phyloP scores from a whole-genome alignment of 2,888 invertebrate species.

The Oligia latruncula region DNA sequence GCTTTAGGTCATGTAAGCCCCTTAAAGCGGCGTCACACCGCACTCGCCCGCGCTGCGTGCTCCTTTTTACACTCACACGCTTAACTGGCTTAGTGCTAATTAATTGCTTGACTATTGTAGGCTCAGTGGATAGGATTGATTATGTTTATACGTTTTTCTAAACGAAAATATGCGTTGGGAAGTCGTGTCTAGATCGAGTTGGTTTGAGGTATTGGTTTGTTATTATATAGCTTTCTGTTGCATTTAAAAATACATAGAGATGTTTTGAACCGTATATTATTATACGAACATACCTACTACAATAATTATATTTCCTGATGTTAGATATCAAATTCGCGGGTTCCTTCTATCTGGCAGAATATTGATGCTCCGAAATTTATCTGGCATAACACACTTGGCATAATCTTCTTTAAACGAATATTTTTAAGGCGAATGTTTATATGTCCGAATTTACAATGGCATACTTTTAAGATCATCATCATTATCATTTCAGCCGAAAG shows the following conservation, averaged over 20 bases:
- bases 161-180: not conserved
- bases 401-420: too few relatives aligned
- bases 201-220: not conserved
- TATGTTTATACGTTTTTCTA: not conserved
- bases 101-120: slow-evolving; percentile 52
- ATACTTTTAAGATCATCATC: too few relatives aligned
- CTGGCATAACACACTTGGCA: too few relatives aligned
- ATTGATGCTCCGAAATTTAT: too few relatives aligned
- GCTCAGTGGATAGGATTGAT: not conserved
- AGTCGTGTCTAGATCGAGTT: not conserved
- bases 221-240: not conserved
- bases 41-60: slow-evolving; percentile 26
- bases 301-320: not conserved
- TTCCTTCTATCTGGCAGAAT: too few relatives aligned
- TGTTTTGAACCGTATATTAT: not conserved
- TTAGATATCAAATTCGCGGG: not conserved
- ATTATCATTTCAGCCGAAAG: too few relatives aligned
- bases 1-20: too few relatives aligned
- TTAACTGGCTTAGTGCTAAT: slow-evolving; percentile 51
- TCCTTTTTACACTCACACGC: slow-evolving; percentile 52
- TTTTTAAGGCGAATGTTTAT: too few relatives aligned
- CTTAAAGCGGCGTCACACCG: slow-evolving; percentile 26
- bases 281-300: not conserved
- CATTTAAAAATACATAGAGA: not conserved
- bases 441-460: too few relatives aligned